Conservation (phyloP, 2,113 vertebrate species). For the Sinocyclocheilus maitianheensis region DNA sequence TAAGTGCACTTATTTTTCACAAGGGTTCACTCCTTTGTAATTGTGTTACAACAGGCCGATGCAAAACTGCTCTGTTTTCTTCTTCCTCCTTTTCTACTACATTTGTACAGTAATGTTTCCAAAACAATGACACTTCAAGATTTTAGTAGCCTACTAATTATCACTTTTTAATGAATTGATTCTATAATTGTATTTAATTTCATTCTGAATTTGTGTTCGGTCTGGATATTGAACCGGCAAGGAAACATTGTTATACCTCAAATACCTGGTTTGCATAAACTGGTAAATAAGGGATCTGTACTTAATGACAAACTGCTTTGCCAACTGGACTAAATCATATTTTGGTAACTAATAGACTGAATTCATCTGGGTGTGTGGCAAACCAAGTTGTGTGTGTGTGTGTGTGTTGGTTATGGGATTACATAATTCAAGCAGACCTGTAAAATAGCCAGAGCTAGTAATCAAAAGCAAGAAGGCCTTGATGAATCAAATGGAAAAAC, state of each 20-base stretch:
- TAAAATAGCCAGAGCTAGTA: conserved; percentile 38
- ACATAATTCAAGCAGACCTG: conserved; percentile 60
- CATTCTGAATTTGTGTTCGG: neutral
- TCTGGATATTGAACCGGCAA: neutral
- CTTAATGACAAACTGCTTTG: neutral
- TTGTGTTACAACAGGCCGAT: too few relatives aligned
- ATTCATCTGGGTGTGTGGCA: conserved; percentile 34
- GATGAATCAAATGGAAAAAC: conserved; percentile 65
- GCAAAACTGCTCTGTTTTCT: too few relatives aligned
- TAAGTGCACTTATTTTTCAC: too few relatives aligned
- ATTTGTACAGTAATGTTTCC: too few relatives aligned
- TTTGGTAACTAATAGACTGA: conserved; percentile 20
- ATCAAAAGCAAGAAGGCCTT: conserved; percentile 27
- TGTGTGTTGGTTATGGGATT: conserved; percentile 53
- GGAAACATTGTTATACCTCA: neutral
- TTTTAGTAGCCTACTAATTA: neutral
- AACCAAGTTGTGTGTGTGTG: conserved; percentile 52
- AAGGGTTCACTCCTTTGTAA: too few relatives aligned
- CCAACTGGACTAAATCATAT: neutral
- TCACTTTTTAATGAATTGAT: neutral
- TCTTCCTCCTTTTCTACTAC: too few relatives aligned
- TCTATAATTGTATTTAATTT: neutral
- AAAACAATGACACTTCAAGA: neutral
- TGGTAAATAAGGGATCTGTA: neutral
- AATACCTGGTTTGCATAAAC: neutral